These are phyloP conservation scores for Daktulosphaira vitifoliae DNA, from an alignment of 1,140 invertebrate species.

Conservation along the genomic window DNA sequence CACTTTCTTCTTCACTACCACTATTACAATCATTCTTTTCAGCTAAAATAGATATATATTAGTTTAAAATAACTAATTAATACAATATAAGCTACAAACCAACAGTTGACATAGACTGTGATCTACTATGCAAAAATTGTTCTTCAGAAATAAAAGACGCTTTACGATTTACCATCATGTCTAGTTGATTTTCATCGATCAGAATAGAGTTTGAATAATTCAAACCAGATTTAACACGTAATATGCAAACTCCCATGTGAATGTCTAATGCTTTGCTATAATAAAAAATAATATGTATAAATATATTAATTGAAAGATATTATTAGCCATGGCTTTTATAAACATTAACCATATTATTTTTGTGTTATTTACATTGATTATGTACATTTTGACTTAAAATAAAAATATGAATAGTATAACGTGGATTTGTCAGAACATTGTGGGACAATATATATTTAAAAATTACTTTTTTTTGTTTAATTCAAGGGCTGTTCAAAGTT, in stretches of 20 bases:
- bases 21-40: slow-evolving; percentile 8
- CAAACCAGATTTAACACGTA: slow-evolving; percentile 72
- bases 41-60: not conserved
- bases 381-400: too few relatives aligned
- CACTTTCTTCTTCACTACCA: slow-evolving; percentile 18
- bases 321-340: too few relatives aligned
- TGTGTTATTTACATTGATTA: too few relatives aligned
- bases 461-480: too few relatives aligned
- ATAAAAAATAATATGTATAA: slow-evolving; percentile 38
- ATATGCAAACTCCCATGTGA: slow-evolving; percentile 78
- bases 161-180: slow-evolving; percentile 28
- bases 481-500: too few relatives aligned
- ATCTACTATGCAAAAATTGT: slow-evolving; percentile 27
- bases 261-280: slow-evolving; percentile 83
- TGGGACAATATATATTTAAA: too few relatives aligned
- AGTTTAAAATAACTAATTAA: not conserved
- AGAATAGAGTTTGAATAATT: slow-evolving; percentile 49
- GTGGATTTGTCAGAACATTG: too few relatives aligned
- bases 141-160: slow-evolving; percentile 12
- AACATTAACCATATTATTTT: too few relatives aligned
- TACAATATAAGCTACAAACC: not conserved
- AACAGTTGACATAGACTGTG: slow-evolving; percentile 28
- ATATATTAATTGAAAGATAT: not conserved
- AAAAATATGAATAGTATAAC: too few relatives aligned
- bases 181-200: slow-evolving; percentile 23